Conservation (phyloP, 2,888 invertebrate genomes). For the Altica lythri region DNA sequence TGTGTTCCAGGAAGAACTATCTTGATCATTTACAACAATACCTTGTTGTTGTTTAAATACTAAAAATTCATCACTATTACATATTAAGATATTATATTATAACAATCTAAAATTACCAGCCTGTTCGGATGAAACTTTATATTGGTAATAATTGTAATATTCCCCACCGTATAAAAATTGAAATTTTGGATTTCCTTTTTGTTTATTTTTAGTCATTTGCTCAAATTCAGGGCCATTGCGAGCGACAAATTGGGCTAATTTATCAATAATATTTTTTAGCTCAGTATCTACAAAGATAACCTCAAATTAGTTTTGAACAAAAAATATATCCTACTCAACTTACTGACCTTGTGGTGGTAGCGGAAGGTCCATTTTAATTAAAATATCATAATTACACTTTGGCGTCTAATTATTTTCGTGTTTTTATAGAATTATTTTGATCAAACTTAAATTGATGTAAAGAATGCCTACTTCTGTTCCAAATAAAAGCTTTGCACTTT, state of each 20-base stretch:
- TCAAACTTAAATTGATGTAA: too few species aligned
- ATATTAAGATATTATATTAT: not conserved
- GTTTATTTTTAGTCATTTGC: slow-evolving; percentile 98
- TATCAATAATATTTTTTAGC: slow-evolving; percentile 96
- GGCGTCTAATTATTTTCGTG: too few species aligned
- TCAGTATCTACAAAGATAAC: slow-evolving; percentile 75
- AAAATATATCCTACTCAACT: slow-evolving; percentile 12
- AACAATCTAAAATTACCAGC: slow-evolving; percentile 70
- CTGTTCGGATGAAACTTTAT: slow-evolving; percentile 93
- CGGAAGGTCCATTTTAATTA: slow-evolving; percentile 57
- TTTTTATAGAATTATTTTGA: too few species aligned
- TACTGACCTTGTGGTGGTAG: slow-evolving; percentile 67
- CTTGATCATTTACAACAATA: slow-evolving; percentile 51
- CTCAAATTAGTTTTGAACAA: slow-evolving; percentile 26
- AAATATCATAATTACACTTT: slow-evolving; percentile 17
- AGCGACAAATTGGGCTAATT: slow-evolving; percentile 97
- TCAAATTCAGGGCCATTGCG: slow-evolving; percentile 99
- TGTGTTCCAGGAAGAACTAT: slow-evolving; percentile 43
- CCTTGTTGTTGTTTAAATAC: slow-evolving; percentile 73
- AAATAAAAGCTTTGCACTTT: too few species aligned
- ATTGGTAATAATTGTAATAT: slow-evolving; percentile 94
- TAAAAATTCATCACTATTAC: slow-evolving; percentile 43
- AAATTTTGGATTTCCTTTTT: slow-evolving; percentile 97
- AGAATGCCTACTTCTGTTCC: too few species aligned
- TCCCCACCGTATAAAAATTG: slow-evolving; percentile 97